Base-by-base conservation (phyloP, 92 coral and sea anemone species). In the Pocillopora grandis region DNA sequence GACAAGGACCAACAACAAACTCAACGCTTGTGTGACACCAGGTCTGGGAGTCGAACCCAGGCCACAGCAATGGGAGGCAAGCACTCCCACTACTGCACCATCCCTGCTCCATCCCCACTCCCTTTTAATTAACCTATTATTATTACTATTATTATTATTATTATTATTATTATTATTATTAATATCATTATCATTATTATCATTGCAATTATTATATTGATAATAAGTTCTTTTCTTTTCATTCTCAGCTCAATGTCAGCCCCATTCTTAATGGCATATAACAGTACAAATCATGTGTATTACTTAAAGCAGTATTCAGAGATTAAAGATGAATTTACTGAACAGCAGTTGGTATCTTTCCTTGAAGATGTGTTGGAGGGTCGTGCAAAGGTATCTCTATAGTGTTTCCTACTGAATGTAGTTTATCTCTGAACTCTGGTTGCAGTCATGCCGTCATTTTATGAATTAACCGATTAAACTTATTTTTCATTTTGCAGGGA, bases 181-280 rank as follows among this genome's bases (percentile, higher is more conserved):
- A 42, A 2, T 6, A 42, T 42, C 49, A 42, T 42, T 42, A 42
- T 42, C 0, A 2, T 59, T 59, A 12, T 0, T 16, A 12, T 59
- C 18, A 5, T 10, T 16, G 3, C 62, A 59, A 59, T 12, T 4
- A 56, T 10, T 17, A 16, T 23, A 6, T 67, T 52, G 19, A 5
- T 15, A 1, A 61, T 9, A 37, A 20, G 23, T 13, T 78, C 9
- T 67, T 52, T 12, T 49, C 55, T 31, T 72, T 58, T 62, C 16
- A 36, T 58, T 62, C 71, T 18, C 88, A 96, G 99, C 52, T 87
- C 98, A 9, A 61, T 90, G 62, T 64, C 90, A 65, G 84, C 91
- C 70, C 99, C 99, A 49, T 92, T 87, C 64, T 80, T 96, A 63
- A 84, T 96, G 91, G 98, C 91, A 36, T 95, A 90, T 70, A 91